These are phyloP conservation scores for Mercenaria mercenaria DNA, from an alignment of 1,140 invertebrate genomes.

Conservation along the genomic window DNA sequence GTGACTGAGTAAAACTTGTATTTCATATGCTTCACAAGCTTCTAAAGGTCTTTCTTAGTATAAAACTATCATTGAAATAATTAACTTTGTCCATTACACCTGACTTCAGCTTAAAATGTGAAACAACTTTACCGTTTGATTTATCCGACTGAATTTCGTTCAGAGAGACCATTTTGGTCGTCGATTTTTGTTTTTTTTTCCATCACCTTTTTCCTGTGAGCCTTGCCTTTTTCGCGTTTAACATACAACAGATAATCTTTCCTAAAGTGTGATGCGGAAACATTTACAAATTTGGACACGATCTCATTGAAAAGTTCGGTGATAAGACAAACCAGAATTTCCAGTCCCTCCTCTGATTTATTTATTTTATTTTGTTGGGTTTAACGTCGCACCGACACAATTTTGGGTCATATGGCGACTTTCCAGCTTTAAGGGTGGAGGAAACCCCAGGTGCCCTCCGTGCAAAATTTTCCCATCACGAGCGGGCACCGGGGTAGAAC, in stretches of 20 bases:
- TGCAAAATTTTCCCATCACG: too few relatives aligned
- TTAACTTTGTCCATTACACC: neutral
- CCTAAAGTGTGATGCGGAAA: too few relatives aligned
- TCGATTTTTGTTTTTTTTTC: neutral
- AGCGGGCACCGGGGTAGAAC: too few relatives aligned
- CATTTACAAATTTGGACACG: too few relatives aligned
- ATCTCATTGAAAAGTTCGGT: neutral
- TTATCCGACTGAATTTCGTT: neutral
- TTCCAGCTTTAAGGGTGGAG: too few relatives aligned
- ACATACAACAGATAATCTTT: too few relatives aligned
- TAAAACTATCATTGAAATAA: neutral
- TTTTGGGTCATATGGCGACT: too few relatives aligned
- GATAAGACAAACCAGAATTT: neutral
- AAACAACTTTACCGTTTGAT: neutral
- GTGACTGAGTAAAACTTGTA: neutral
- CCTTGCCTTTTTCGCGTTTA: too few relatives aligned
- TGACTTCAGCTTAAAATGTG: neutral
- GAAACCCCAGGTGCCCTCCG: too few relatives aligned
- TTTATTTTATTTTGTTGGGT: too few relatives aligned
- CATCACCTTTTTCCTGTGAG: constrained; percentile 1
- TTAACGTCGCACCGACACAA: too few relatives aligned
- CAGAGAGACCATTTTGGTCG: neutral
- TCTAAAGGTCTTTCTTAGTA: neutral
- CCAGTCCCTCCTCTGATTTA: neutral
- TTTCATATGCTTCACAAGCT: neutral